Conservation (phyloP, 92 coral and sea anemone species). For the Scolanthus callimorphus region DNA sequence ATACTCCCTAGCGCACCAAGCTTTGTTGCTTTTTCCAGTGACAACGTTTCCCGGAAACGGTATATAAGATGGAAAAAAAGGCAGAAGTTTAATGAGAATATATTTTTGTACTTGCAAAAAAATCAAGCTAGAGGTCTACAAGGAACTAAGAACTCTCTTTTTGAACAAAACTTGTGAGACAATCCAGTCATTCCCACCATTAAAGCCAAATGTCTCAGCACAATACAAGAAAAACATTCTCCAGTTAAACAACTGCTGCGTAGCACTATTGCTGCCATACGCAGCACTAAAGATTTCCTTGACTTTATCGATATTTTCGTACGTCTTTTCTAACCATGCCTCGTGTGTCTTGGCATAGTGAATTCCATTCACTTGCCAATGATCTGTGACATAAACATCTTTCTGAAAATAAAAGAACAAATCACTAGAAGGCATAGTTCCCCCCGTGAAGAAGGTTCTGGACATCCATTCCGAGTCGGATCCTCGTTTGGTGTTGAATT, state of each 20-base stretch:
- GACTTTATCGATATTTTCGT: slow-evolving; percentile 45
- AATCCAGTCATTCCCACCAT: slow-evolving; percentile 80
- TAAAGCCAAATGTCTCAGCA: slow-evolving; percentile 75
- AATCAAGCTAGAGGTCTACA: slow-evolving; percentile 24
- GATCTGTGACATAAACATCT: slow-evolving; percentile 52
- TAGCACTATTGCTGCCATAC: slow-evolving; percentile 60
- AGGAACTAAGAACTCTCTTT: slow-evolving; percentile 45
- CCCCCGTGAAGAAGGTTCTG: slow-evolving; percentile 80
- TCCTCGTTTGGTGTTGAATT: slow-evolving; percentile 55
- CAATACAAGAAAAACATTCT: slow-evolving; percentile 85
- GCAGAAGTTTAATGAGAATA: too few species aligned
- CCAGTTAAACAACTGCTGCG: slow-evolving; percentile 75
- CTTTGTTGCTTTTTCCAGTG: too few species aligned
- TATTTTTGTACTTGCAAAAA: not conserved
- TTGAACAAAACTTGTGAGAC: slow-evolving; percentile 63
- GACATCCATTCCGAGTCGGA: slow-evolving; percentile 98
- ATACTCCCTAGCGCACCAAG: too few species aligned
- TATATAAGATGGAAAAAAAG: too few species aligned
- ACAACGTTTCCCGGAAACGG: too few species aligned
- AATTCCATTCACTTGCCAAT: slow-evolving; percentile 76
- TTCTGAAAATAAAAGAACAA: slow-evolving; percentile 73
- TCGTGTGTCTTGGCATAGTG: slow-evolving; percentile 74
- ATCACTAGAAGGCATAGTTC: slow-evolving; percentile 83
- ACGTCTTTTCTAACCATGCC: slow-evolving; percentile 75
- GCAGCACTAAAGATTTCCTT: slow-evolving; percentile 33